Percentiles rank a stretch among this genome's conserved stretches.
These are phyloP conservation scores for Denticeps clupeoides DNA, from an alignment of 2,797 vertebrate genomes.

Conservation along the genomic window DNA sequence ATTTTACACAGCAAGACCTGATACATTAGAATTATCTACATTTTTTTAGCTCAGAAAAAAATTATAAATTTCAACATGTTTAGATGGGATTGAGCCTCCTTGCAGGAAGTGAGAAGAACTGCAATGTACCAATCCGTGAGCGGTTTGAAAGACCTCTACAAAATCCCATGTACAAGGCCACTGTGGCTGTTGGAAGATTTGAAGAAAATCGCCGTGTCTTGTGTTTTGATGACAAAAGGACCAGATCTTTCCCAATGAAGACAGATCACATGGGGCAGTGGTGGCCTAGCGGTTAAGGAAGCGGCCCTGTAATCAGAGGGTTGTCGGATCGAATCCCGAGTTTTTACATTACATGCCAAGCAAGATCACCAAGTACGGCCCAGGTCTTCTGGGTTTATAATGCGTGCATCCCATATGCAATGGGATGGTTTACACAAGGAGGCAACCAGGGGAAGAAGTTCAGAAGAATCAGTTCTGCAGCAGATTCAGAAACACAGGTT, in stretches of 20 bases:
- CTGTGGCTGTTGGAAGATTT: constrained; percentile 18
- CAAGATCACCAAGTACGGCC: constrained; percentile 7
- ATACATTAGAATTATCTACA: too few species aligned
- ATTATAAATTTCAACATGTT: neutral
- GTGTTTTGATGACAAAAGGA: constrained; percentile 12
- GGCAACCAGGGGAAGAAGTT: constrained; percentile 10
- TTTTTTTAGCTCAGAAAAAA: too few species aligned
- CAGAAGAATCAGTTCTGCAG: constrained; percentile 15
- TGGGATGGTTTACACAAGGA: constrained; percentile 16
- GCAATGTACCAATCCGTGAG: constrained; percentile 7
- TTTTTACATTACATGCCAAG: constrained; percentile 16
- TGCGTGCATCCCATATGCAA: constrained; percentile 9
- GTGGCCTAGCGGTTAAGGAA: too few species aligned
- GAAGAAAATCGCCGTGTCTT: constrained; percentile 14
- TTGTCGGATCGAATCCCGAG: constrained; percentile 17
- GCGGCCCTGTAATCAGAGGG: constrained; percentile 23
- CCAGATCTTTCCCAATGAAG: constrained; percentile 4
- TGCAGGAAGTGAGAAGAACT: constrained; percentile 6
- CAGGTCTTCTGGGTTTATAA: constrained; percentile 25
- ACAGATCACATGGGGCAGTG: constrained; percentile 8
- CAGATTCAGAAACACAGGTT: constrained; percentile 19
- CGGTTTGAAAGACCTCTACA: constrained; percentile 6
- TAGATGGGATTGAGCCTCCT: constrained; percentile 11
- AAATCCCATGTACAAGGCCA: constrained; percentile 17
- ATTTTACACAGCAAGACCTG: too few species aligned